These are phyloP conservation scores for Minunthozetes semirufus DNA, from an alignment of 2,888 invertebrate species.

Conservation along the genomic window DNA sequence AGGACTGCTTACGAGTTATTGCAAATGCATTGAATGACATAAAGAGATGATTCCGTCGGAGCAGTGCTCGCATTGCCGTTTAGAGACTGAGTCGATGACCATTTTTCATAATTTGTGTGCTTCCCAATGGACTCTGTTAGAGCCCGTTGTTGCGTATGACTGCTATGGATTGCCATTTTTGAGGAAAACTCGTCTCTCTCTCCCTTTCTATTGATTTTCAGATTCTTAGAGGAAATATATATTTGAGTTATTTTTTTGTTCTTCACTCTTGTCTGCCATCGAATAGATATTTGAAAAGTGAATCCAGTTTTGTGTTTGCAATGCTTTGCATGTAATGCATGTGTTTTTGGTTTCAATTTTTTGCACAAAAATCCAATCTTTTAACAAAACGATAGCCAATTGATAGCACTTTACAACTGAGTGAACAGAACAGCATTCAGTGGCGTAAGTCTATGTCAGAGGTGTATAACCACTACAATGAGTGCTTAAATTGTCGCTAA, in stretches of 20 bases:
- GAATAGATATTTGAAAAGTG: background rate
- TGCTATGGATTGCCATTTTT: constrained; percentile 19
- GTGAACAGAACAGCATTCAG: background rate
- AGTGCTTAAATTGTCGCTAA: background rate
- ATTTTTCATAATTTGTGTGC: constrained; percentile 38
- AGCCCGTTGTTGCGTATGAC: constrained; percentile 16
- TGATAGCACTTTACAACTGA: background rate
- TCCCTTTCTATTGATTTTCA: background rate
- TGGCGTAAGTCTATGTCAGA: background rate
- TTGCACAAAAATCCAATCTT: background rate
- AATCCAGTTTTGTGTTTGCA: background rate
- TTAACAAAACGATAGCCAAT: background rate
- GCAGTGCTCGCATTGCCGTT: background rate
- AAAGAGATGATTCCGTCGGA: background rate
- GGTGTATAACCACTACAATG: background rate
- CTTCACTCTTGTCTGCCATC: constrained; percentile 20
- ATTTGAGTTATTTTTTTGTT: constrained; percentile 4
- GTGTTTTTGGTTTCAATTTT: background rate
- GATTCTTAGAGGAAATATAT: background rate
- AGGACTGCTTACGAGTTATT: constrained; percentile 1
- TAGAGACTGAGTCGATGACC: constrained; percentile 28
- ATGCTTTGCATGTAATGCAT: too few relatives aligned
- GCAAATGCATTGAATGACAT: constrained; percentile 9
- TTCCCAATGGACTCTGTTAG: constrained; percentile 30
- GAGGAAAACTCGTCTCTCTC: background rate